Evolutionary conservation across 2,797 vertebrate genomes (phyloP).

Genomic region (Cyprinodon diabolis): DNA sequence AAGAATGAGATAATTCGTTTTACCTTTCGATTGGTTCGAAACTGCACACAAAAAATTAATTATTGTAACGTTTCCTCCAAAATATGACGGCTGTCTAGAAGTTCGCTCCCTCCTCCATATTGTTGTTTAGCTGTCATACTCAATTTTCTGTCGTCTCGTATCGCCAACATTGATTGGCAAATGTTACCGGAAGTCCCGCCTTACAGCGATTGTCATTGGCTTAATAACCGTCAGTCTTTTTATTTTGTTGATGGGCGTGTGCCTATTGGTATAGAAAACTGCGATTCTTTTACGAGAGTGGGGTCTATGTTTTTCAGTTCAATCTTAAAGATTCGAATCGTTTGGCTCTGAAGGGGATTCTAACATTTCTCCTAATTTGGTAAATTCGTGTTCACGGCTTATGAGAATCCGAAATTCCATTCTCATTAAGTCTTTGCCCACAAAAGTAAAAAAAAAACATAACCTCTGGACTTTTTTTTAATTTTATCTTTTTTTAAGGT

Average conservation of each 20-base stretch:
- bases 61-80: slow-evolving; percentile 71
- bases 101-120: slow-evolving; percentile 74
- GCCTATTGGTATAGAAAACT: background rate
- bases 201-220: slow-evolving; percentile 55
- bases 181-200: slow-evolving; percentile 62
- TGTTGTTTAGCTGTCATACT: slow-evolving; percentile 79
- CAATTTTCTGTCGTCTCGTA: slow-evolving; percentile 45
- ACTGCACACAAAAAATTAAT: slow-evolving; percentile 40
- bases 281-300: background rate
- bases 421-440: no score
- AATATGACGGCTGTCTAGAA: slow-evolving; percentile 76
- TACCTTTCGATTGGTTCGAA: slow-evolving; percentile 63
- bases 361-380: background rate
- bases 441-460: no score
- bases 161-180: slow-evolving; percentile 76
- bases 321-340: background rate
- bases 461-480: no score
- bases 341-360: background rate
- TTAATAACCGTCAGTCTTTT: slow-evolving; percentile 31
- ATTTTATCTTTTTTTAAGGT: no score
- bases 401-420: no score
- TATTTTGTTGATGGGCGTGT: slow-evolving; percentile 34
- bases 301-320: background rate
- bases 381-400: background rate
- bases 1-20: slow-evolving; percentile 8